phyloP scores from a whole-genome alignment of 2,797 vertebrate genomes.

The Aythya fuligula region DNA sequence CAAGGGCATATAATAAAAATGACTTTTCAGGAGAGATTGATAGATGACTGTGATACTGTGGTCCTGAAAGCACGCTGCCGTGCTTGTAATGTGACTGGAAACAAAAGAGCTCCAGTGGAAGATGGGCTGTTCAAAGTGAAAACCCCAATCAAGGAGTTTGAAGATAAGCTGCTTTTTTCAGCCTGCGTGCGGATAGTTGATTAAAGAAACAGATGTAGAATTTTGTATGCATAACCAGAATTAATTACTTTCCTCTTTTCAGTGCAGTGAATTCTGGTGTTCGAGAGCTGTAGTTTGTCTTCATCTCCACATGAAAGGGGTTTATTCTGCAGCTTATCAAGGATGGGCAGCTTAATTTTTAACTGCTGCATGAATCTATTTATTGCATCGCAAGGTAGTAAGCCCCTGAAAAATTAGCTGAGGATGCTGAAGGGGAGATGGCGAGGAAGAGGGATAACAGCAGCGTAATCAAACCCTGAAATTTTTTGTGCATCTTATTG shows the following conservation, averaged over 20 bases:
- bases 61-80: neutral
- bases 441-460: neutral
- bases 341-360: conserved; percentile 40
- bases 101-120: neutral
- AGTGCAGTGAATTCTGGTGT: neutral
- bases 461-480: neutral
- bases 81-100: neutral
- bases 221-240: conserved; percentile 53
- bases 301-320: conserved; percentile 40
- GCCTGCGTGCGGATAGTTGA: conserved; percentile 2
- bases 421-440: neutral
- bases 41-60: neutral
- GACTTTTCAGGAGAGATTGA: conserved; percentile 1
- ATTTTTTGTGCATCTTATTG: neutral
- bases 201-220: conserved; percentile 57
- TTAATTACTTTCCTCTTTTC: conserved; percentile 36
- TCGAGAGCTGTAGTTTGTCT: conserved; percentile 26
- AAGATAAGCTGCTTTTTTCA: conserved; percentile 28
- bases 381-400: neutral
- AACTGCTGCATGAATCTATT: neutral
- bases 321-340: conserved; percentile 50
- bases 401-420: conserved; percentile 17
- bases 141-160: neutral
- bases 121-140: neutral
- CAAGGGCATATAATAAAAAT: neutral